phyloP scores from a whole-genome alignment of 2,888 invertebrate species.

The Ernsta delagoae region DNA sequence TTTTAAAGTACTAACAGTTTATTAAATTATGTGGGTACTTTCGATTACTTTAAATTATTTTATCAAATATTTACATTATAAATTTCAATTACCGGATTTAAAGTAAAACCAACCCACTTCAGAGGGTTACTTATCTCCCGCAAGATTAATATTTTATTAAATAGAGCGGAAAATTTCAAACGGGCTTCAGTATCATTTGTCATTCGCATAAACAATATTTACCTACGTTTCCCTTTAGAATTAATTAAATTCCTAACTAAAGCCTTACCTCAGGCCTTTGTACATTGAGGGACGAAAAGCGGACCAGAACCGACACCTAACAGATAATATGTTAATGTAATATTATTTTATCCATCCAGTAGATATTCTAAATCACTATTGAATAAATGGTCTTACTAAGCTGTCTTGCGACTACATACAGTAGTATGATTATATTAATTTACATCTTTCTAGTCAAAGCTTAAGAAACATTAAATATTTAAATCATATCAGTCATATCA shows the following conservation, averaged over 20 bases:
- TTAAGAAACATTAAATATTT: no score
- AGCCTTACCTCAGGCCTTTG: conserved; percentile 32
- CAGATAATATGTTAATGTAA: not conserved
- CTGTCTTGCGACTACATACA: no score
- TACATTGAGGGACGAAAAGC: not conserved
- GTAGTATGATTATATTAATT: no score
- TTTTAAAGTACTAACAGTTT: no score
- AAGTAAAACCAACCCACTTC: not conserved
- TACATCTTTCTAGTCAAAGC: no score
- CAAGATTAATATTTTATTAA: conserved; percentile 2
- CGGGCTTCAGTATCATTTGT: conserved; percentile 43
- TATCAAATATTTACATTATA: not conserved
- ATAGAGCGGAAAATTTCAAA: conserved; percentile 3
- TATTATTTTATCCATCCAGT: not conserved
- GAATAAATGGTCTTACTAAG: no score
- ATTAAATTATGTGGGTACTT: no score
- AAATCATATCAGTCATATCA: no score
- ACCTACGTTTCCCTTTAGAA: conserved; percentile 58
- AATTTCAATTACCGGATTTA: not conserved
- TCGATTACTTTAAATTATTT: no score
- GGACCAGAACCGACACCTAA: conserved; percentile 4
- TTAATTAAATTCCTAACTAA: conserved; percentile 70
- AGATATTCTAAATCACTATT: not conserved
- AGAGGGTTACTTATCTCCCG: not conserved
- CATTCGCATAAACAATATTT: conserved; percentile 56